Evolutionary conservation across 2,888 invertebrate species (phyloP).

Genomic region (Clivina fossor): DNA sequence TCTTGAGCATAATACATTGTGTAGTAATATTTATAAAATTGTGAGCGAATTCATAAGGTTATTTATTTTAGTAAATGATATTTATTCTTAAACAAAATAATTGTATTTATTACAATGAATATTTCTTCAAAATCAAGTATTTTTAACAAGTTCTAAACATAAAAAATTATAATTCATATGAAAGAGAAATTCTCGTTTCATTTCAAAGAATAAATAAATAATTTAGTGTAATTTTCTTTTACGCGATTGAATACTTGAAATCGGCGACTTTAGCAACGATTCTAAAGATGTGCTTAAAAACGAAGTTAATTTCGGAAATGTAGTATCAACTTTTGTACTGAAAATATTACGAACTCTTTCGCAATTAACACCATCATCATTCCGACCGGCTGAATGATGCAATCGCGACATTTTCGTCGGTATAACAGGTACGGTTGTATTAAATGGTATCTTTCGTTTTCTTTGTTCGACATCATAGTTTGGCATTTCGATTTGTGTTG

Average conservation of each 20-base stretch:
- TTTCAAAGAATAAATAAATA: neutral
- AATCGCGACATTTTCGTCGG: slow-evolving; percentile 40
- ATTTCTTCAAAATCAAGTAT: neutral
- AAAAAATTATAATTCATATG: neutral
- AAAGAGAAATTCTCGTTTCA: neutral
- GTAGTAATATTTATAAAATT: neutral
- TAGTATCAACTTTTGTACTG: slow-evolving; percentile 7
- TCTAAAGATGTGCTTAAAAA: slow-evolving; percentile 34
- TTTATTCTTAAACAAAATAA: neutral
- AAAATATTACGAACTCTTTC: slow-evolving; percentile 6
- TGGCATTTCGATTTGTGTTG: neutral
- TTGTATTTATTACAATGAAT: neutral
- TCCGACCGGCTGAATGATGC: slow-evolving; percentile 31
- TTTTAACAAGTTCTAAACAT: neutral
- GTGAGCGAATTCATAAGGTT: neutral
- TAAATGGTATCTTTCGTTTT: slow-evolving; percentile 47
- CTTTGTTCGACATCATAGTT: slow-evolving; percentile 46
- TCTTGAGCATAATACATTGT: no score
- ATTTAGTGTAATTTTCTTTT: slow-evolving; percentile 46
- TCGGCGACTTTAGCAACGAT: slow-evolving; percentile 26
- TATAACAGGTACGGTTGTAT: slow-evolving; percentile 46
- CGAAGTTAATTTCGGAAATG: slow-evolving; percentile 6
- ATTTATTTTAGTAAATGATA: slow-evolving; percentile 1
- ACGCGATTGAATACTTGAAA: slow-evolving; percentile 44
- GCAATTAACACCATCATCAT: slow-evolving; percentile 31